These are phyloP conservation scores for Oxycera nigricornis DNA, from an alignment of 2,888 invertebrate genomes.

Conservation along the genomic window DNA sequence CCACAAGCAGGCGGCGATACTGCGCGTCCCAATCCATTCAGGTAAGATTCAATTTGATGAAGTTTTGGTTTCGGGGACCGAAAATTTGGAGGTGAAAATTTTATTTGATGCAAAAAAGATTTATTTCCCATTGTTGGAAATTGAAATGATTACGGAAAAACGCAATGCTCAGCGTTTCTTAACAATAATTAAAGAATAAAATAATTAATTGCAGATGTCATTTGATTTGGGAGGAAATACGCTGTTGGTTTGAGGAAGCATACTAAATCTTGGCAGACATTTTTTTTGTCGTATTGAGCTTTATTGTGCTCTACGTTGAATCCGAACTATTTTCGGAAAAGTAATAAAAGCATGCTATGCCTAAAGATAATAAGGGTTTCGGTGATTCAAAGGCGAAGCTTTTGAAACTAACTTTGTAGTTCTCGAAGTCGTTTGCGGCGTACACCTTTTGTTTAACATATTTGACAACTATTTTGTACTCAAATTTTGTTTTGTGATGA, in stretches of 20 bases:
- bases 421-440: too few species aligned
- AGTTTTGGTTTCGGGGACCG: not conserved
- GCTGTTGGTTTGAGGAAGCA: conserved; percentile 40
- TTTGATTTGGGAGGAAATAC: conserved; percentile 19
- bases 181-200: not conserved
- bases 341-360: not conserved
- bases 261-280: too few species aligned
- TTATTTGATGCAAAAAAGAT: conserved; percentile 39
- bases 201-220: not conserved
- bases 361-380: too few species aligned
- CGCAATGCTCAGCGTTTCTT: not conserved
- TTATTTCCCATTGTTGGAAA: not conserved
- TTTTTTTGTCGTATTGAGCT: conserved; percentile 5
- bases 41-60: conserved; percentile 18
- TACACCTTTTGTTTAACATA: too few species aligned
- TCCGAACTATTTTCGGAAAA: not conserved
- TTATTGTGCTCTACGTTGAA: not conserved
- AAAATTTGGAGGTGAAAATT: conserved; percentile 24
- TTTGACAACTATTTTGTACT: too few species aligned
- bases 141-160: too few species aligned
- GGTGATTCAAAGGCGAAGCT: too few species aligned
- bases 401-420: too few species aligned
- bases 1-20: not conserved
- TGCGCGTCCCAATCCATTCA: conserved; percentile 22
- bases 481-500: too few species aligned